A percentile compares a stretch with the other conserved stretches of the same genome.
These are phyloP conservation scores for Portunus trituberculatus DNA, from an alignment of 1,140 invertebrate species.

Conservation along the genomic window DNA sequence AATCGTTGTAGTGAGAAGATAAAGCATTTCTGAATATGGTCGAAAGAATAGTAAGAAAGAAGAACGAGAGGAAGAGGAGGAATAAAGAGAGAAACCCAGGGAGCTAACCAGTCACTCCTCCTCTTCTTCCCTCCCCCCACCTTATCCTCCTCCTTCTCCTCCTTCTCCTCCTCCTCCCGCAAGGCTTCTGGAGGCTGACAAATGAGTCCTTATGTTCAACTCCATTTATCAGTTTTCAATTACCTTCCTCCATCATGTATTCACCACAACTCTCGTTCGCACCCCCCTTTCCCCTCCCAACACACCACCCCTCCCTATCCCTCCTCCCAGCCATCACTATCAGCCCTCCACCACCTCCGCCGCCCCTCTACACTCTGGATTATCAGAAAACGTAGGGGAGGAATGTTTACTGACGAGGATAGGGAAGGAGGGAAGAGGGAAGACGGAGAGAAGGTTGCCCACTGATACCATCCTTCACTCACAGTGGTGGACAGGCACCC, in stretches of 20 bases:
- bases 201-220: not conserved
- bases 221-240: constrained; percentile 55
- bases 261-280: not conserved
- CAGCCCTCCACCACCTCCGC: not conserved
- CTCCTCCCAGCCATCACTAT: not conserved
- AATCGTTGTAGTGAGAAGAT: no score
- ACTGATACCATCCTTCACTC: not conserved
- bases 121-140: not conserved
- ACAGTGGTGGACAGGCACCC: not conserved
- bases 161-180: not conserved
- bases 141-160: not conserved
- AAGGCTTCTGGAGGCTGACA: not conserved
- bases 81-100: not conserved
- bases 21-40: no score
- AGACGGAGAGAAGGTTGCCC: not conserved
- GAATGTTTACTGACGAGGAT: not conserved
- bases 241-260: constrained; percentile 32
- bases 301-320: not conserved
- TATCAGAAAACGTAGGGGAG: not conserved
- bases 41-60: not conserved
- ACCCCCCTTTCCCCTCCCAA: not conserved
- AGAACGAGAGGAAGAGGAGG: not conserved
- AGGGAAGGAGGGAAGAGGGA: not conserved
- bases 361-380: not conserved
- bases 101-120: not conserved